phyloP scores from a whole-genome alignment of 1,140 invertebrate species.

The Drosophila dunni region DNA sequence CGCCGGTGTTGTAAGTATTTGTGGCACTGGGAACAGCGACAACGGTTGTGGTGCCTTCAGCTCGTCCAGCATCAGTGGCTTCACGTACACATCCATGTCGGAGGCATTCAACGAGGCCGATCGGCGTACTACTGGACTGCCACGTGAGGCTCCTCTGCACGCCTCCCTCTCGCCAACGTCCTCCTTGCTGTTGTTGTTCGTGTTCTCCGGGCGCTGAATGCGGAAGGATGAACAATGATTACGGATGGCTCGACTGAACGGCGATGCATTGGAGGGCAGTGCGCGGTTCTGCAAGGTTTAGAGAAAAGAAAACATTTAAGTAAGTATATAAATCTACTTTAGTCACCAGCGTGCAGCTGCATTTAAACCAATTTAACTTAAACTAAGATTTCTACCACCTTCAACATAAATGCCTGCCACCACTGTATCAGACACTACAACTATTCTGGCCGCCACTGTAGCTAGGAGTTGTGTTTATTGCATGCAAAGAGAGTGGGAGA shows the following conservation, averaged over 20 bases:
- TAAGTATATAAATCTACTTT: neutral
- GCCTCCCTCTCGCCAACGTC: neutral
- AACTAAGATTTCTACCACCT: no score
- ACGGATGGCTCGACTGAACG: conserved; percentile 86
- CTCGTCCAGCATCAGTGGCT: conserved; percentile 69
- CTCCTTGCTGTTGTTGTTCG: conserved; percentile 63
- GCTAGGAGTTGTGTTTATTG: neutral
- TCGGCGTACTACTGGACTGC: conserved; percentile 67
- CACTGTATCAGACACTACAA: neutral
- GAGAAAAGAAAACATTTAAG: neutral
- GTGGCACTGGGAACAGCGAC: conserved; percentile 60
- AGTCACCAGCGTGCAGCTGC: no score
- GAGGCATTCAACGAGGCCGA: conserved; percentile 82
- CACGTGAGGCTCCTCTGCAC: conserved; percentile 21
- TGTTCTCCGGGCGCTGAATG: conserved; percentile 51
- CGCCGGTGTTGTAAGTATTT: conserved; percentile 63
- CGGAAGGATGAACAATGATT: conserved; percentile 86
- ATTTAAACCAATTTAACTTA: no score
- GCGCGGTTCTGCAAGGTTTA: conserved; percentile 64
- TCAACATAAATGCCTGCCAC: neutral
- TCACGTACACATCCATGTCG: conserved; percentile 84
- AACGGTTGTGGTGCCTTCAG: conserved; percentile 43
- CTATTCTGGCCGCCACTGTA: neutral
- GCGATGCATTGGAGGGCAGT: conserved; percentile 86
- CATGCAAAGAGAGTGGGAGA: no score